Evolutionary conservation across 2,797 vertebrate species (phyloP), one percentile per base, ranked within the genome.

Genomic region (Heterohyrax brucei): DNA sequence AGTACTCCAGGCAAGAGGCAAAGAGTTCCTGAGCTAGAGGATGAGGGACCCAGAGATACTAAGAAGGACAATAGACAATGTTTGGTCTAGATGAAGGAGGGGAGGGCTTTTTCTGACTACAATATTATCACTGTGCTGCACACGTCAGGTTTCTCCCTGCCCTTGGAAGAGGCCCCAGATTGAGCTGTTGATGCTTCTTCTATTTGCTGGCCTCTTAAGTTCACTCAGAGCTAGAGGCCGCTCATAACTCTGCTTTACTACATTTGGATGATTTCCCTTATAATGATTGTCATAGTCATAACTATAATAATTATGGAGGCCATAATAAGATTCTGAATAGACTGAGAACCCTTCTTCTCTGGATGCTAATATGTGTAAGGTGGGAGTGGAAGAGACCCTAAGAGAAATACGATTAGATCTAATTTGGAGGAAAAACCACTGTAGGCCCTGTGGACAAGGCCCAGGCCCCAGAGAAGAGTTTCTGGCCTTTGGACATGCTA

Each of bases 271-370:
- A 89, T 72, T 95, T 93, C 89, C 91, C 80, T 94, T 44, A 72
- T 91, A 93, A 95, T 95, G 89, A 96, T 26, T 56, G 89, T 64
- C 94, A 95, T 78, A 94, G 92, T 92, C 68, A 93, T 96, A 96
- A 95, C 95, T 66, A 89, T 95, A 96, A 94, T 95, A 95, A 96
- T 95, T 95, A 83, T 39, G 89, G 87, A 28, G 33, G 84, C 89
- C 89, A 88, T 96, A 95, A 95, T 86, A 89, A 66, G 81, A 94
- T 87, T 64, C 80, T 75, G 59, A 95, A 91, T 87, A 62, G 50
- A 81, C 46, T 3, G 10, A 86, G 46, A 89, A 76, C 33, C 28
- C 95, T 94, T 79, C 68, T 96, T 94, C 94, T 19, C 48, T 93
- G 73, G 30, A 93, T 39, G 44, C 50, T 96, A 96, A 93, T 92